Evolutionary conservation across 2,113 vertebrate species (phyloP).

Genomic region (Colaptes auratus): DNA sequence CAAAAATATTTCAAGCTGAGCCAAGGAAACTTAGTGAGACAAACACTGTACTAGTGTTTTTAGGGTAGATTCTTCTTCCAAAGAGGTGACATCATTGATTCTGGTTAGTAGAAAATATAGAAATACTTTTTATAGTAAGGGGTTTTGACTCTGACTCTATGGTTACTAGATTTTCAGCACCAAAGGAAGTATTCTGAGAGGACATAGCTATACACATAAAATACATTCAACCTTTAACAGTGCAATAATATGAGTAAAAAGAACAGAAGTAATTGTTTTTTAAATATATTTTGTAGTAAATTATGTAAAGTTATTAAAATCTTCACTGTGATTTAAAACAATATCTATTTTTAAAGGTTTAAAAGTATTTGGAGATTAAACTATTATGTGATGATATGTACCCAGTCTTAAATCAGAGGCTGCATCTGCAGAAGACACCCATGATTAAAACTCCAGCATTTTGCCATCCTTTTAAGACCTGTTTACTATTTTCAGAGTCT

Average conservation of each 20-base stretch:
- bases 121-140: neutral
- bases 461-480: slow-evolving; percentile 7
- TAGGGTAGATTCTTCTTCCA: neutral
- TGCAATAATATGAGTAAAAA: neutral
- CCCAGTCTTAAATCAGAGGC: neutral
- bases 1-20: neutral
- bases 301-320: neutral
- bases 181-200: neutral
- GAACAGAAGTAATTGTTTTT: neutral
- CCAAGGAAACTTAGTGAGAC: neutral
- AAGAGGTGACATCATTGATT: neutral
- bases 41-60: neutral
- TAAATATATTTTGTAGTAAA: neutral
- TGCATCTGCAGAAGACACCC: neutral
- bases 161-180: neutral
- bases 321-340: neutral
- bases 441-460: neutral
- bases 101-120: neutral
- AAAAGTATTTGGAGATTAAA: neutral
- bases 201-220: neutral
- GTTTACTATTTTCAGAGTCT: slow-evolving; percentile 6
- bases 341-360: neutral
- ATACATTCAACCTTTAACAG: neutral
- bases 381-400: neutral
- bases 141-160: neutral